These are phyloP conservation scores for Prionailurus bengalensis DNA, from an alignment of 2,113 vertebrate genomes.

Conservation along the genomic window DNA sequence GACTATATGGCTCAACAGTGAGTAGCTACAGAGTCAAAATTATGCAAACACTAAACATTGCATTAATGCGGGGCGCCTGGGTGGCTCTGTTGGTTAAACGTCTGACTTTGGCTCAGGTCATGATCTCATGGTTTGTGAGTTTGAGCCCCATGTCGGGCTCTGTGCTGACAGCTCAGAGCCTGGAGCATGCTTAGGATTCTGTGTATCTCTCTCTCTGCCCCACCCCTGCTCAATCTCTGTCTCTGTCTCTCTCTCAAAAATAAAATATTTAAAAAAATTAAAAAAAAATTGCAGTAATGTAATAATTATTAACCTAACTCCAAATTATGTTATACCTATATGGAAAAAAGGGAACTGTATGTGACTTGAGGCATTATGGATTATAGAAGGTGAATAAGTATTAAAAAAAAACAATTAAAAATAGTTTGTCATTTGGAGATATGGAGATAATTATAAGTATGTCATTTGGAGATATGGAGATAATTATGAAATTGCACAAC, in stretches of 20 bases:
- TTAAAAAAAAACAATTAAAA: background rate
- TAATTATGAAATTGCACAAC: background rate
- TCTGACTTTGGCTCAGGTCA: too few species aligned
- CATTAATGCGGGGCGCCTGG: background rate
- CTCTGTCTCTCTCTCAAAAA: too few species aligned
- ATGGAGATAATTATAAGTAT: background rate
- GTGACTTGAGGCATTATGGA: background rate
- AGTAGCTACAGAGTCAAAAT: background rate
- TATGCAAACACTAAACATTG: background rate
- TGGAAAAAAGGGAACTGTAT: background rate
- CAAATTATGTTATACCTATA: background rate
- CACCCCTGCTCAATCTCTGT: too few species aligned
- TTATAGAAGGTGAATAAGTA: background rate
- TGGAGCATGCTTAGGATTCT: too few species aligned
- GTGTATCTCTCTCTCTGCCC: too few species aligned
- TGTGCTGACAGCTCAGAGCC: too few species aligned
- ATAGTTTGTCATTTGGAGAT: background rate
- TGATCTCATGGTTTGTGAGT: too few species aligned
- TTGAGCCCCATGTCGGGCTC: too few species aligned
- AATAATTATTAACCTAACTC: background rate
- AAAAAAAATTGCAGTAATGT: background rate
- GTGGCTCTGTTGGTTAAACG: too few species aligned
- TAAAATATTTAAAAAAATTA: too few species aligned
- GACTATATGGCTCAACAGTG: background rate
- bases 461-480: background rate